Percentiles rank a stretch among this genome's conserved stretches.
These are phyloP conservation scores for Ectemnius cavifrons DNA, from an alignment of 2,888 invertebrate genomes.

Conservation along the genomic window DNA sequence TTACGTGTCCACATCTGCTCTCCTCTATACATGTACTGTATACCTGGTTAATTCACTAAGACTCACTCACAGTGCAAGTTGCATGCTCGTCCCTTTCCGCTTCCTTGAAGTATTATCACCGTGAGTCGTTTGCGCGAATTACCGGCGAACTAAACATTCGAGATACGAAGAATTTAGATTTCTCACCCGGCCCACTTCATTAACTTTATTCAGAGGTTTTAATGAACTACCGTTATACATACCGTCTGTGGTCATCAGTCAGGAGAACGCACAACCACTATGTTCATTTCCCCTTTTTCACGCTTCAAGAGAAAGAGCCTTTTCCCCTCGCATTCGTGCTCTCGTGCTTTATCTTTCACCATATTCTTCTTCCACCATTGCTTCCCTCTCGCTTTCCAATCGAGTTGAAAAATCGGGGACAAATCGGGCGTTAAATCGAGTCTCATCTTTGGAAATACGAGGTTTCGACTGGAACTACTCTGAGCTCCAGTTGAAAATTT, in stretches of 20 bases:
- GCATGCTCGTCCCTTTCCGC: not conserved
- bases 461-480: constrained; percentile 17
- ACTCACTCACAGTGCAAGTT: constrained; percentile 18
- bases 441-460: constrained; percentile 14
- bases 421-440: constrained; percentile 35
- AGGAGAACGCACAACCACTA: constrained; percentile 36
- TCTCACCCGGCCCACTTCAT: constrained; percentile 56
- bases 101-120: constrained; percentile 22
- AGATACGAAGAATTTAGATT: constrained; percentile 66
- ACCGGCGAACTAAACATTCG: constrained; percentile 36
- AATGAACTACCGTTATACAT: constrained; percentile 59
- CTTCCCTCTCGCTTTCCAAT: not conserved
- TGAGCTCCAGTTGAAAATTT: constrained; percentile 32
- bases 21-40: too few relatives aligned
- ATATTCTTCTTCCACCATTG: not conserved
- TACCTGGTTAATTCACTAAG: too few relatives aligned
- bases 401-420: constrained; percentile 40
- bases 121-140: constrained; percentile 28
- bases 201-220: constrained; percentile 61
- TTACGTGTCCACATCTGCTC: too few relatives aligned
- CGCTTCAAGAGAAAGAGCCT: constrained; percentile 40
- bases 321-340: constrained; percentile 9
- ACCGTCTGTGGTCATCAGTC: constrained; percentile 34
- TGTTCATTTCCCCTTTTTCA: constrained; percentile 30
- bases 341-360: not conserved